Percentiles rank a stretch among this genome's conserved stretches.
Conservation (phyloP, 2,797 vertebrate species). For the Champsocephalus esox region DNA sequence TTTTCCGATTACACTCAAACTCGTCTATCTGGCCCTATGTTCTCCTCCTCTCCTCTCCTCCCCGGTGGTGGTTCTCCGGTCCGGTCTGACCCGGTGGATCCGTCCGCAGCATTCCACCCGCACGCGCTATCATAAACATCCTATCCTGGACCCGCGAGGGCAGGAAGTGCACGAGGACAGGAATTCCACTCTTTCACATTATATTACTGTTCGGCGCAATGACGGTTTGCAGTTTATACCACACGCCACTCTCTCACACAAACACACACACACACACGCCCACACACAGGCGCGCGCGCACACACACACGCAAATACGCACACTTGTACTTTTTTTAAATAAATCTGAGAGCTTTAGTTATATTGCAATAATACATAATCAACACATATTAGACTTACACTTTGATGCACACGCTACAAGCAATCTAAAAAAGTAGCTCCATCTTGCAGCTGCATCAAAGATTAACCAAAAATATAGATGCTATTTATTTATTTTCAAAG, state of each 20-base stretch:
- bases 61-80: slow-evolving; percentile 55
- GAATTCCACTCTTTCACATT: slow-evolving; percentile 83
- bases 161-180: slow-evolving; percentile 83
- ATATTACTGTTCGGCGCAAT: slow-evolving; percentile 64
- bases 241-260: neutral
- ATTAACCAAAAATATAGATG: no score
- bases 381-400: no score
- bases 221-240: slow-evolving; percentile 33
- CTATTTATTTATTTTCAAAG: no score
- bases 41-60: neutral
- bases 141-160: slow-evolving; percentile 71
- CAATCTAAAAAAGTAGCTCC: no score
- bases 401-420: no score
- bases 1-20: no score
- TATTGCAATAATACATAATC: no score
- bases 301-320: neutral
- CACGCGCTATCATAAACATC: slow-evolving; percentile 85
- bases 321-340: no score
- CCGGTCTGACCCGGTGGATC: slow-evolving; percentile 81
- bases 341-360: no score
- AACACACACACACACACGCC: neutral
- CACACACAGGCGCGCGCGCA: neutral
- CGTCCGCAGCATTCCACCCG: slow-evolving; percentile 83
- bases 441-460: no score
- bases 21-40: neutral